phyloP scores from a whole-genome alignment of 1,140 invertebrate species.

The Drosophila subobscura region DNA sequence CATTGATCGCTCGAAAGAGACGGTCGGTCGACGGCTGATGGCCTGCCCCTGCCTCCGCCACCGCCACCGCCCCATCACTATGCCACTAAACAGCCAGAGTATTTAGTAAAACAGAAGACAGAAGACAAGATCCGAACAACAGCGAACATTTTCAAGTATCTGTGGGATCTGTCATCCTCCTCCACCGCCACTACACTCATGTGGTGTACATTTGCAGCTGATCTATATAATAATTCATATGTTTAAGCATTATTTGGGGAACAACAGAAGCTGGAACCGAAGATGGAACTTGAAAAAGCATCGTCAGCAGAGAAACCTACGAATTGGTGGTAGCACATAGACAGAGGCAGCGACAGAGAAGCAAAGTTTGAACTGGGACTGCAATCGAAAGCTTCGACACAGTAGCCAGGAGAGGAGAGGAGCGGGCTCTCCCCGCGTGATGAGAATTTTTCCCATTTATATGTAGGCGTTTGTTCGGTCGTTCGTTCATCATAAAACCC shows the following conservation, averaged over 20 bases:
- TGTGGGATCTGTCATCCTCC: conserved; percentile 32
- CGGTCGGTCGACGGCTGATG: conserved; percentile 41
- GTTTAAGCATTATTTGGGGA: conserved; percentile 63
- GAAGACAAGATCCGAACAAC: conserved; percentile 14
- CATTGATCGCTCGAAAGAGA: conserved; percentile 64
- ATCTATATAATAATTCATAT: conserved; percentile 79
- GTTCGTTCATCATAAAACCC: no score
- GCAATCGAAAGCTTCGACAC: conserved; percentile 8
- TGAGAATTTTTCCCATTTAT: conserved; percentile 17
- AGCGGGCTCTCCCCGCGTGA: not conserved
- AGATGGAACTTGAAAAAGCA: conserved; percentile 65
- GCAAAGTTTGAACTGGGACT: not conserved
- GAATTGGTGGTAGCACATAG: not conserved
- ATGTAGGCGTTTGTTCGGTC: conserved; percentile 8
- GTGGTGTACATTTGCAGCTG: conserved; percentile 54
- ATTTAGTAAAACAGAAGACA: conserved; percentile 70
- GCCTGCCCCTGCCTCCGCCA: conserved; percentile 2
- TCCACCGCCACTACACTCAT: no score
- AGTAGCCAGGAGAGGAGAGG: conserved; percentile 8
- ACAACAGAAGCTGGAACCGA: conserved; percentile 31
- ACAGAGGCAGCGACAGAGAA: conserved; percentile 17
- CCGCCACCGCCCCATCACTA: not conserved
- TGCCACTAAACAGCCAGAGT: conserved; percentile 60
- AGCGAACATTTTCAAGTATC: conserved; percentile 67
- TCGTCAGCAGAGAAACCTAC: conserved; percentile 60